phyloP scores from a whole-genome alignment of 2,113 vertebrate genomes.

The Chaenocephalus aceratus region DNA sequence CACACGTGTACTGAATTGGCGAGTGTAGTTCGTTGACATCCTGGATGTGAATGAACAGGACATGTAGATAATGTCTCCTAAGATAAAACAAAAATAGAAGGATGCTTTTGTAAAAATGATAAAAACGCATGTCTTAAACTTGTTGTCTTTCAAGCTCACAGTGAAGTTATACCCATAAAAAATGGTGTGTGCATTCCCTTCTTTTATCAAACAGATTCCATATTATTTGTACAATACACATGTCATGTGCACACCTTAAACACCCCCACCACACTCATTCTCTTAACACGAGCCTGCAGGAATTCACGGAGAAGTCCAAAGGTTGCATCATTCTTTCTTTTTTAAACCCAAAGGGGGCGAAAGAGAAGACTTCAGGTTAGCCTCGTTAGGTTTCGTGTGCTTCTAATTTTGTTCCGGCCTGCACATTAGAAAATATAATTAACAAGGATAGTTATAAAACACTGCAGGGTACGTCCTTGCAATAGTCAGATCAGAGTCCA shows the following conservation, averaged over 20 bases:
- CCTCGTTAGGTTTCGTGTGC: conserved; percentile 49
- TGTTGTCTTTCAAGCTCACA: not conserved
- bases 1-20: not conserved
- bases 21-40: conserved; percentile 5
- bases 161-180: not conserved
- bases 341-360: conserved; percentile 49
- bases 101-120: too few species aligned
- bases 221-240: not conserved
- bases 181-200: not conserved
- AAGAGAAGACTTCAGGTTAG: conserved; percentile 59
- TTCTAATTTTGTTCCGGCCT: conserved; percentile 71
- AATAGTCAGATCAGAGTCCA: conserved; percentile 68
- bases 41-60: not conserved
- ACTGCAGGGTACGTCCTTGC: conserved; percentile 79
- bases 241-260: conserved; percentile 31
- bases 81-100: too few species aligned
- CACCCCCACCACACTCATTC: conserved; percentile 22
- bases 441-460: conserved; percentile 67
- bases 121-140: too few species aligned
- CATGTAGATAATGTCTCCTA: not conserved
- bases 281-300: conserved; percentile 69
- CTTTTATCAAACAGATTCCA: not conserved
- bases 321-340: conserved; percentile 49
- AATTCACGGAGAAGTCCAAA: conserved; percentile 65
- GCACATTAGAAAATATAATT: conserved; percentile 79